These are phyloP conservation scores for Apteryx mantelli DNA, from an alignment of 2,113 vertebrate species.

Conservation along the genomic window DNA sequence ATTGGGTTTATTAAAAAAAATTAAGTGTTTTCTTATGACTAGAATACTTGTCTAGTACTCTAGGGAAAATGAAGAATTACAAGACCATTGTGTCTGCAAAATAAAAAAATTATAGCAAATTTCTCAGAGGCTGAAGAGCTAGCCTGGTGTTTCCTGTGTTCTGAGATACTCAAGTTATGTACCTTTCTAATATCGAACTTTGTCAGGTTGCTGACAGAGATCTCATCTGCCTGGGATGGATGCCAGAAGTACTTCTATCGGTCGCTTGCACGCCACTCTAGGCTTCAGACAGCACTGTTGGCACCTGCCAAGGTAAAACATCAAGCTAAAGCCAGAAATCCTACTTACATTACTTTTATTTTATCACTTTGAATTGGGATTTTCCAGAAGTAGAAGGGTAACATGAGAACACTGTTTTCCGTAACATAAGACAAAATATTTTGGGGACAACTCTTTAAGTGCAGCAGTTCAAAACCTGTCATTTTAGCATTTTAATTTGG, in stretches of 20 bases:
- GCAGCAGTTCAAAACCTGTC: not conserved
- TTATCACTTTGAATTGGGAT: not conserved
- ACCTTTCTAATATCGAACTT: not conserved
- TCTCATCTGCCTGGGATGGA: conserved; percentile 87
- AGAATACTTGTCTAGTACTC: not conserved
- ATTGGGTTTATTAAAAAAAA: not conserved
- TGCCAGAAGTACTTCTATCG: conserved; percentile 97
- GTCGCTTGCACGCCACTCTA: conserved; percentile 86
- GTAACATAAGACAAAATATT: not conserved
- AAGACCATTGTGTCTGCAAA: not conserved
- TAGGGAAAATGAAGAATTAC: not conserved
- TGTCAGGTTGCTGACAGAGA: conserved; percentile 86
- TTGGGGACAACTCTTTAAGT: not conserved
- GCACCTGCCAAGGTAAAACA: conserved; percentile 86
- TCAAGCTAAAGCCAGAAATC: not conserved
- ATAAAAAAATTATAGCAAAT: not conserved
- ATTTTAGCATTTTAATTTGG: not conserved
- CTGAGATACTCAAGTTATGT: not conserved
- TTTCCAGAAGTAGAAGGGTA: not conserved
- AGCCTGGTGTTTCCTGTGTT: not conserved
- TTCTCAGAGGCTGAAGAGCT: not conserved
- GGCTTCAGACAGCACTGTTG: conserved; percentile 81
- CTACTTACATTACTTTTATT: not conserved
- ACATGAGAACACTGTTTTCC: not conserved
- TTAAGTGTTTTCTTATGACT: not conserved